Evolutionary conservation across 2,888 invertebrate species (phyloP).

Genomic region (Proisotoma minuta): DNA sequence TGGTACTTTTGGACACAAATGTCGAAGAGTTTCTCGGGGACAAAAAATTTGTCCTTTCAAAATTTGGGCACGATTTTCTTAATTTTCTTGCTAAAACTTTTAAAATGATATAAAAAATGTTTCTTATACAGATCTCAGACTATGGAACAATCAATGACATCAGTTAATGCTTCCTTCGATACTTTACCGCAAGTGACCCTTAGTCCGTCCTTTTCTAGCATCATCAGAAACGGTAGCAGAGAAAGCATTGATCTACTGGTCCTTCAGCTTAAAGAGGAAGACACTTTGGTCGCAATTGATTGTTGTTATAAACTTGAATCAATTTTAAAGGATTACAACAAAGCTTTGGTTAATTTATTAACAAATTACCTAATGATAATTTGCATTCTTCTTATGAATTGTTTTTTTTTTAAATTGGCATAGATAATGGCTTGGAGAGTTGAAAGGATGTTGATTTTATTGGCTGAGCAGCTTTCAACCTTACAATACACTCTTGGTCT

Average conservation of each 20-base stretch:
- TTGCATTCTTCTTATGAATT: too few relatives aligned
- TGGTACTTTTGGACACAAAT: constrained; percentile 42
- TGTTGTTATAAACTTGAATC: constrained; percentile 68
- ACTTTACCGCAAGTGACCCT: constrained; percentile 31
- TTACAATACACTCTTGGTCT: constrained; percentile 50
- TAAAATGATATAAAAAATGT: too few relatives aligned
- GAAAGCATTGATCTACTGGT: constrained; percentile 55
- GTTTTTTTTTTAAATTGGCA: too few relatives aligned
- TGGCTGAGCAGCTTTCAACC: constrained; percentile 62
- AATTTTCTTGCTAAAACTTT: too few relatives aligned
- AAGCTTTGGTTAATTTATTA: constrained; percentile 26
- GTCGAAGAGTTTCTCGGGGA: constrained; percentile 34
- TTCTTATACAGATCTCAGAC: too few relatives aligned
- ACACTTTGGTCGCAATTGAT: constrained; percentile 60
- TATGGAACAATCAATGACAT: too few relatives aligned
- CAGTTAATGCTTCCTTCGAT: too few relatives aligned
- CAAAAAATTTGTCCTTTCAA: too few relatives aligned
- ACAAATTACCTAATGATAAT: too few relatives aligned
- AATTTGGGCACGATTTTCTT: too few relatives aligned
- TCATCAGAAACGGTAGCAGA: too few relatives aligned
- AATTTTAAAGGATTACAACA: constrained; percentile 53
- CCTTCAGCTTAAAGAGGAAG: constrained; percentile 62
- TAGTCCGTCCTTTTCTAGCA: too few relatives aligned
- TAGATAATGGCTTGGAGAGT: constrained; percentile 57
- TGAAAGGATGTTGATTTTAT: constrained; percentile 62